Evolutionary conservation across 2,113 vertebrate genomes (phyloP).

Genomic region (Cynocephalus volans): DNA sequence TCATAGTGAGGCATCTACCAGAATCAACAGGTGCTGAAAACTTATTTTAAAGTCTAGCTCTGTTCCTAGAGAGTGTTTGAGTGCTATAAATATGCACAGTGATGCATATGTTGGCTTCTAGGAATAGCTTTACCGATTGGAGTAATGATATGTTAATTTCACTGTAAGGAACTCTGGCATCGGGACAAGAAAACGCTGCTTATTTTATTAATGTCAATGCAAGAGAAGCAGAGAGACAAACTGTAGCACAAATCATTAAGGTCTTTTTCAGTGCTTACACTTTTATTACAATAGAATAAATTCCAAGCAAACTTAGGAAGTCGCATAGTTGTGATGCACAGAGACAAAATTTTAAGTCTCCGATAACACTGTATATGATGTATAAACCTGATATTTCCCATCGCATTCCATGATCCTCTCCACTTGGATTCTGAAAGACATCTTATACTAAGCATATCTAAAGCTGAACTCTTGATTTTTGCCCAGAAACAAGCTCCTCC

Average conservation of each 20-base stretch:
- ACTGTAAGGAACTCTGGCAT: neutral
- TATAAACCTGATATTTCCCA: constrained; percentile 34
- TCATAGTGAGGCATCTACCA: neutral
- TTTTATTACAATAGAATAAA: constrained; percentile 43
- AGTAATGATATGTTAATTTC: constrained; percentile 38
- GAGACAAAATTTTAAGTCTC: neutral
- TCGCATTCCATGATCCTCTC: neutral
- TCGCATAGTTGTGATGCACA: neutral
- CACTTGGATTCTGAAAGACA: neutral
- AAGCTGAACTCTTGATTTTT: neutral
- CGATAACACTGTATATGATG: neutral
- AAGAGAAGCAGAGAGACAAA: constrained; percentile 50
- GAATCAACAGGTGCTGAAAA: constrained; percentile 32
- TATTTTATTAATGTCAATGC: neutral
- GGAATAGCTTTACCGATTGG: constrained; percentile 33
- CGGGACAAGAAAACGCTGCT: constrained; percentile 46
- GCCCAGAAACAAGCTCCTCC: neutral
- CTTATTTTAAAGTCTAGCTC: neutral
- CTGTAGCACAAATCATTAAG: neutral
- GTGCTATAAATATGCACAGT: neutral
- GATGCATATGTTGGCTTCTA: constrained; percentile 39
- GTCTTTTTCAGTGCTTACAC: constrained; percentile 27
- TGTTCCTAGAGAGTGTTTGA: constrained; percentile 39
- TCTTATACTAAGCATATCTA: neutral
- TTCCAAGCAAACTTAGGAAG: constrained; percentile 41